phyloP scores from a whole-genome alignment of 2,797 vertebrate species.

The Cirrhinus molitorella region DNA sequence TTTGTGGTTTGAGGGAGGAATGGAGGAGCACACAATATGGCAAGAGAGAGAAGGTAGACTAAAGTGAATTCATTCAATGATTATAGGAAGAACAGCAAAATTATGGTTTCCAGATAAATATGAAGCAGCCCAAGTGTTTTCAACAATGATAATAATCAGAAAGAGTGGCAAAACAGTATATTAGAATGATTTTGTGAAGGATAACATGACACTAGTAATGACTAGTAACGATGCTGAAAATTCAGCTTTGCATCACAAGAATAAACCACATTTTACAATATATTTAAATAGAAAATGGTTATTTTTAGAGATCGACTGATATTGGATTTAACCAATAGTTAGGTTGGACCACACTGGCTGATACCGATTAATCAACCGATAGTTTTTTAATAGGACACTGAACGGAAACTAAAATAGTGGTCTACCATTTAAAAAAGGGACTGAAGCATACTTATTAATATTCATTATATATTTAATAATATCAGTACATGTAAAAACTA shows the following conservation, averaged over 20 bases:
- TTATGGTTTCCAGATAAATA: neutral
- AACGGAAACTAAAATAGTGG: no score
- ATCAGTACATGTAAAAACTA: no score
- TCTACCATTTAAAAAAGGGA: no score
- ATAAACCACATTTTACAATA: neutral
- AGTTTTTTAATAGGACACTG: no score
- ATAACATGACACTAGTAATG: neutral
- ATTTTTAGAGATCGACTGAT: no score
- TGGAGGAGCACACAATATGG: conserved; percentile 19
- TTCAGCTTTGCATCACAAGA: neutral
- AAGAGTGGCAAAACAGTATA: neutral
- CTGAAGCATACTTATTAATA: no score
- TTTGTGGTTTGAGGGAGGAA: conserved; percentile 55
- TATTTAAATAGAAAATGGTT: no score
- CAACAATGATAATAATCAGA: neutral
- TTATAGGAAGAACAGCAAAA: neutral
- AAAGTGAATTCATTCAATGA: neutral
- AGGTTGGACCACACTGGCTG: no score
- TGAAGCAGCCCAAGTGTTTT: neutral
- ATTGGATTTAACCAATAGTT: no score
- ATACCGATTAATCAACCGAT: no score
- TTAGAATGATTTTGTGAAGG: neutral
- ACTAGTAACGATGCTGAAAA: neutral
- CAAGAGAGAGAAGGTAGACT: conserved; percentile 6
- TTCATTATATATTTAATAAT: no score